Conservation (phyloP, 2,888 invertebrate genomes). For the Cephus pulcher region DNA sequence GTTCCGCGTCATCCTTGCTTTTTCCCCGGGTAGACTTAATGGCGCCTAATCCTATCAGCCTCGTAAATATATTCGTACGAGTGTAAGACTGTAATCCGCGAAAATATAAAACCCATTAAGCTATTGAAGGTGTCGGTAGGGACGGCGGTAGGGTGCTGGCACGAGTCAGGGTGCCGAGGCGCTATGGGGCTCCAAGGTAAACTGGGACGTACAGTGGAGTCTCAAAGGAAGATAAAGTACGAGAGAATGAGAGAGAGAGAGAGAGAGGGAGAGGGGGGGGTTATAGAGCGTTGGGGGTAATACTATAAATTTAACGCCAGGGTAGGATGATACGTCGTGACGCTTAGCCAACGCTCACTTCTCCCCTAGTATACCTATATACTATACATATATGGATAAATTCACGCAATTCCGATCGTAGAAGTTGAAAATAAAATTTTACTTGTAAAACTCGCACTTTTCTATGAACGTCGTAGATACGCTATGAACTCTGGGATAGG, state of each 20-base stretch:
- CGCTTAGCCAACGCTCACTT: not conserved
- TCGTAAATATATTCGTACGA: conserved; percentile 23
- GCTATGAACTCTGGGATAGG: not conserved
- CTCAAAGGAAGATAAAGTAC: conserved; percentile 1
- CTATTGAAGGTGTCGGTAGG: conserved; percentile 13
- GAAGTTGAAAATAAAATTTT: not conserved
- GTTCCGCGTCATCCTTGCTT: not conserved
- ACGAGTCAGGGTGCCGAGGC: not conserved
- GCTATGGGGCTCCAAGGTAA: not conserved
- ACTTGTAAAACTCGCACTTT: not conserved
- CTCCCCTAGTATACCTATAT: not conserved
- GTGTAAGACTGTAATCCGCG: conserved; percentile 15
- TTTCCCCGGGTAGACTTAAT: not conserved
- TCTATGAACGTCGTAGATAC: not conserved
- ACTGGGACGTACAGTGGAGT: not conserved
- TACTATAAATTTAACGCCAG: not conserved
- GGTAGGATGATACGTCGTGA: conserved; percentile 2
- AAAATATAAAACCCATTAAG: conserved; percentile 21
- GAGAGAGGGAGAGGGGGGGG: not conserved
- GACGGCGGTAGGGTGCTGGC: not conserved
- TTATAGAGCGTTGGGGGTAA: not conserved
- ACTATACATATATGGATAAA: not conserved
- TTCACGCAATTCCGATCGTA: not conserved
- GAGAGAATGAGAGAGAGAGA: conserved; percentile 3
- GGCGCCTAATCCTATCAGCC: conserved; percentile 18